These are phyloP conservation scores for Pseudorhombus dupliciocellatus DNA, from an alignment of 2,113 vertebrate genomes.

Conservation along the genomic window DNA sequence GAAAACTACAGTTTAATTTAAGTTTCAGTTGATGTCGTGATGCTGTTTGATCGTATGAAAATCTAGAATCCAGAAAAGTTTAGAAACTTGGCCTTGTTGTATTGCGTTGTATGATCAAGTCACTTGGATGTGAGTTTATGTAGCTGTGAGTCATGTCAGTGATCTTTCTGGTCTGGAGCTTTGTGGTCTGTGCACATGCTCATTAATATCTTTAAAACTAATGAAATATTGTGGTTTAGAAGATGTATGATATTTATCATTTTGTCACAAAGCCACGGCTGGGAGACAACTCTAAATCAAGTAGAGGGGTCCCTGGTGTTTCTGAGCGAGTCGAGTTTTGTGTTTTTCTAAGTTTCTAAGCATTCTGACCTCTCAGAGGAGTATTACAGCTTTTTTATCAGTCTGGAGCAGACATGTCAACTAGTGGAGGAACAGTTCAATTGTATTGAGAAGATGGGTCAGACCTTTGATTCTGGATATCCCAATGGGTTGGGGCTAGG, in stretches of 20 bases:
- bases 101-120: too few species aligned
- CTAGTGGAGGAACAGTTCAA: conserved; percentile 5
- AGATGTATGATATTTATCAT: too few species aligned
- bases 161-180: too few species aligned
- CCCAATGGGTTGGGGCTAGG: too few species aligned
- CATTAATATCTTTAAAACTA: too few species aligned
- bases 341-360: conserved; percentile 24
- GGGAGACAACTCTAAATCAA: not conserved
- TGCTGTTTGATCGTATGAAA: not conserved
- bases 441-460: conserved; percentile 7
- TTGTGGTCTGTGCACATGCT: too few species aligned
- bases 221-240: too few species aligned
- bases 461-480: too few species aligned
- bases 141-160: too few species aligned
- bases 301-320: not conserved
- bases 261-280: not conserved
- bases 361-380: conserved; percentile 12
- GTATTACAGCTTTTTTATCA: conserved; percentile 39
- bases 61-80: not conserved
- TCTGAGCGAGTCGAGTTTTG: conserved; percentile 13
- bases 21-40: not conserved
- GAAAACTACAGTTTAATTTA: not conserved
- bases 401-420: conserved; percentile 5
- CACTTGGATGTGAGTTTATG: too few species aligned
- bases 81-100: not conserved